Evolutionary conservation across 2,113 vertebrate genomes (phyloP).

Genomic region (Typhlomys cinereus): DNA sequence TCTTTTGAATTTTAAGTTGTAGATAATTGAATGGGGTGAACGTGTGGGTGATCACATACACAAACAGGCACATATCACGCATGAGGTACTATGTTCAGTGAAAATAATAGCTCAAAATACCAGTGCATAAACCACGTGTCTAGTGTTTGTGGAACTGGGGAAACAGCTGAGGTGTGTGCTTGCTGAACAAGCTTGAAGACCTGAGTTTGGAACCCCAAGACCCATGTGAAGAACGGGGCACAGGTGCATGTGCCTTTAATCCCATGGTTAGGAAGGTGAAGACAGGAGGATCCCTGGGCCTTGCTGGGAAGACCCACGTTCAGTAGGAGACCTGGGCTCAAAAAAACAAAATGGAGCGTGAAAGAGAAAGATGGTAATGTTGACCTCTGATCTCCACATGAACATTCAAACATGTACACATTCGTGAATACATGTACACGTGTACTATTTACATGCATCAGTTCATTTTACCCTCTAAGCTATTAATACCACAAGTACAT

Average conservation of each 20-base stretch:
- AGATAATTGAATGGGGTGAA: neutral
- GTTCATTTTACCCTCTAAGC: conserved; percentile 35
- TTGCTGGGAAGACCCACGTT: neutral
- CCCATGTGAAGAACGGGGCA: neutral
- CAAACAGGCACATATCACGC: neutral
- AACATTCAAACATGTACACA: neutral
- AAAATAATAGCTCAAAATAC: neutral
- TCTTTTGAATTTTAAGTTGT: neutral
- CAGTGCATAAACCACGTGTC: neutral
- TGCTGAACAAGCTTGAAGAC: neutral
- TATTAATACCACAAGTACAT: neutral
- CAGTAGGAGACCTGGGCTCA: neutral
- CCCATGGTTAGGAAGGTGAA: neutral
- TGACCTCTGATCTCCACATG: neutral
- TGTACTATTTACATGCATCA: neutral
- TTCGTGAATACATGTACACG: neutral
- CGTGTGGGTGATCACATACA: neutral
- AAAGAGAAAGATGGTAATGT: neutral
- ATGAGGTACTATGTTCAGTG: neutral
- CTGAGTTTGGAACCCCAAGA: neutral
- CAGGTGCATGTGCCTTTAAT: neutral
- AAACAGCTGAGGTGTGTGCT: neutral
- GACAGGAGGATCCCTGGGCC: no score
- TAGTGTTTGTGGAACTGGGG: neutral
- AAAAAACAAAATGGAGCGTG: neutral